Evolutionary conservation across 2,797 vertebrate species (phyloP).

Genomic region (Tauraco hartlaubi): DNA sequence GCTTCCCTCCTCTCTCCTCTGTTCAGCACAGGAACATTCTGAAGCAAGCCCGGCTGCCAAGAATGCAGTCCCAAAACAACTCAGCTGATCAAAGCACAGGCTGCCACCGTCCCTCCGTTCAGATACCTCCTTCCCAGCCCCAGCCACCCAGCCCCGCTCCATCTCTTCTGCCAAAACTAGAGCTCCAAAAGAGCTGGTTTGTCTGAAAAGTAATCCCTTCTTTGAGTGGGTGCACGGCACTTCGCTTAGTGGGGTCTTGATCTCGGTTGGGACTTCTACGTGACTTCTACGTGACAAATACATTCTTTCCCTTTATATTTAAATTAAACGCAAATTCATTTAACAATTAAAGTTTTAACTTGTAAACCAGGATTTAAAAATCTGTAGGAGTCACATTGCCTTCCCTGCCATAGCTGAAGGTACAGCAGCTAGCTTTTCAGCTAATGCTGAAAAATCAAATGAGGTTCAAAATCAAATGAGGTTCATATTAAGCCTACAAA

Average conservation of each 20-base stretch:
- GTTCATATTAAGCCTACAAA: slow-evolving; percentile 61
- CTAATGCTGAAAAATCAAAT: background rate
- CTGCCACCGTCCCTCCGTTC: background rate
- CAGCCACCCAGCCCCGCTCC: background rate
- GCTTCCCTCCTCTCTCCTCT: background rate
- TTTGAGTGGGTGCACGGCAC: background rate
- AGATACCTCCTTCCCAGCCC: background rate
- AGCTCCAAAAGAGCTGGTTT: background rate
- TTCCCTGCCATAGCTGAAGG: slow-evolving; percentile 53
- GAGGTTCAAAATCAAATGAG: slow-evolving; percentile 65
- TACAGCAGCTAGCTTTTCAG: slow-evolving; percentile 60
- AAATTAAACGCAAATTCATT: background rate
- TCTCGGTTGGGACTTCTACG: background rate
- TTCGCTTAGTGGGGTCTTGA: rapidly evolving
- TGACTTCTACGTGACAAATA: background rate
- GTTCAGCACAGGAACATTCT: background rate
- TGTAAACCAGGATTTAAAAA: slow-evolving; percentile 40
- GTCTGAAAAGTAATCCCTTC: background rate
- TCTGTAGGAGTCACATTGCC: slow-evolving; percentile 5
- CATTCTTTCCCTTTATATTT: background rate
- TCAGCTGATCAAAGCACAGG: background rate
- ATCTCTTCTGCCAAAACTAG: background rate
- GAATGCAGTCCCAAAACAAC: background rate
- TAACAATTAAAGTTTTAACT: background rate
- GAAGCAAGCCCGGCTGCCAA: background rate